These are phyloP conservation scores for Scaptomyza caliginosa DNA, from an alignment of 2,888 invertebrate species.

Conservation along the genomic window DNA sequence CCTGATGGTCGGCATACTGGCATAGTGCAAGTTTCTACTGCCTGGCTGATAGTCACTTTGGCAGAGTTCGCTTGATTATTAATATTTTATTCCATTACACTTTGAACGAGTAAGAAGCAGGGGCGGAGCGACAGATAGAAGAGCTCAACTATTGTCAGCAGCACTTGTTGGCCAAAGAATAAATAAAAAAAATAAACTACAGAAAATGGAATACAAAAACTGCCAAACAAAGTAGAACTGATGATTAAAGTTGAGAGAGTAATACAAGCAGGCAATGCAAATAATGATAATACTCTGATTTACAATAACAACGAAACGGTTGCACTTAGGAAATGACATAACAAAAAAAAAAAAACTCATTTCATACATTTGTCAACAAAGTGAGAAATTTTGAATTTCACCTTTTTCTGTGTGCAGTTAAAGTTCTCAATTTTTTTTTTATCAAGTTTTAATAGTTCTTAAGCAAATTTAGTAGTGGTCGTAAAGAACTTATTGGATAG, in stretches of 20 bases:
- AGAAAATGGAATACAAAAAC: slow-evolving; percentile 30
- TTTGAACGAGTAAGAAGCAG: slow-evolving; percentile 28
- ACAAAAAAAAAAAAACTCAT: not conserved
- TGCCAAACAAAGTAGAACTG: slow-evolving; percentile 55
- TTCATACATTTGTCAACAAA: not conserved
- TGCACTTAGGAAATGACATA: slow-evolving; percentile 12
- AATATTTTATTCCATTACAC: slow-evolving; percentile 75
- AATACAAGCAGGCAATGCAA: slow-evolving; percentile 34
- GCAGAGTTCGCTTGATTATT: slow-evolving; percentile 69
- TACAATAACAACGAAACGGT: slow-evolving; percentile 1
- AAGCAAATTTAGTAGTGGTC: not conserved
- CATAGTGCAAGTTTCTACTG: slow-evolving; percentile 13
- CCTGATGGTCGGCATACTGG: slow-evolving; percentile 29
- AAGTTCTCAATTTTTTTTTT: not conserved
- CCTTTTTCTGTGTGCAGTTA: not conserved
- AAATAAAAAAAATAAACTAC: slow-evolving; percentile 27
- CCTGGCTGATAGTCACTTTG: slow-evolving; percentile 73
- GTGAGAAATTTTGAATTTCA: not conserved
- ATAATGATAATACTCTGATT: slow-evolving; percentile 42
- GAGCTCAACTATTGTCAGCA: slow-evolving; percentile 59
- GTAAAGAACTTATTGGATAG: not conserved
- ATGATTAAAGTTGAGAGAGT: slow-evolving; percentile 53
- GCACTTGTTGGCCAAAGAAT: slow-evolving; percentile 56
- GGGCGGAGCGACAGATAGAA: not conserved
- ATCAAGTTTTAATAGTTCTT: not conserved